These are phyloP conservation scores for Diachasma alloeum DNA, from an alignment of 1,140 invertebrate species.

Conservation along the genomic window DNA sequence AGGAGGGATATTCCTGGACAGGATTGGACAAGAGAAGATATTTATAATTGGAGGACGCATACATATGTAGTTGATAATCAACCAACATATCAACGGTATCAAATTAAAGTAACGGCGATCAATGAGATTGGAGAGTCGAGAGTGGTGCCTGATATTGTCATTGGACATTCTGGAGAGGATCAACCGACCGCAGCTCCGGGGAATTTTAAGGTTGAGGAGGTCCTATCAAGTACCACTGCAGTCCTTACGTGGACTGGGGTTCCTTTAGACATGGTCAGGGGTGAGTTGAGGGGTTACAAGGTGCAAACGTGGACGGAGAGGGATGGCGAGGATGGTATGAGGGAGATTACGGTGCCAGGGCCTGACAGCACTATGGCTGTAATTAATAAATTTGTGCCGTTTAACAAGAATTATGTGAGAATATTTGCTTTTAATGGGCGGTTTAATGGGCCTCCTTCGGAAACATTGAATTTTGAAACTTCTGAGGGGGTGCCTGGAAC, in stretches of 20 bases:
- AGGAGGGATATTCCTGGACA: conserved; percentile 80
- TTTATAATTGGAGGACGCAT: conserved; percentile 79
- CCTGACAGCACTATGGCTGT: conserved; percentile 75
- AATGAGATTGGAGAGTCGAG: conserved; percentile 91
- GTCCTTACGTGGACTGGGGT: conserved; percentile 89
- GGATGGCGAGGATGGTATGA: conserved; percentile 76
- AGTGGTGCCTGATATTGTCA: conserved; percentile 80
- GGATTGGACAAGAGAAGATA: conserved; percentile 75
- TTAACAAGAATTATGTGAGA: conserved; percentile 87
- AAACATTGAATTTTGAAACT: conserved; percentile 84
- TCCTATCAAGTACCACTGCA: conserved; percentile 80
- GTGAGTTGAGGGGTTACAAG: conserved; percentile 96
- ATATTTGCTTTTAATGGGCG: conserved; percentile 90
- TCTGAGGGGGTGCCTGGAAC: conserved; percentile 94
- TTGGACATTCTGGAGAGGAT: conserved; percentile 96
- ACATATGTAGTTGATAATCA: conserved; percentile 78
- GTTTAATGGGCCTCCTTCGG: conserved; percentile 89
- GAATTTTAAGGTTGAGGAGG: conserved; percentile 82
- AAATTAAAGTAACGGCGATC: conserved; percentile 90
- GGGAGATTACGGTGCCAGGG: conserved; percentile 82
- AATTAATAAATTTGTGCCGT: conserved; percentile 87
- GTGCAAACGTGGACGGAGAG: conserved; percentile 93
- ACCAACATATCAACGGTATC: conserved; percentile 91
- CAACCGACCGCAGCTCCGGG: conserved; percentile 81
- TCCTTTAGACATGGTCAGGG: conserved; percentile 76